A percentile compares a stretch with the other conserved stretches of the same genome.
phyloP scores from a whole-genome alignment of 1,140 invertebrate genomes.

The Drosophila varians region DNA sequence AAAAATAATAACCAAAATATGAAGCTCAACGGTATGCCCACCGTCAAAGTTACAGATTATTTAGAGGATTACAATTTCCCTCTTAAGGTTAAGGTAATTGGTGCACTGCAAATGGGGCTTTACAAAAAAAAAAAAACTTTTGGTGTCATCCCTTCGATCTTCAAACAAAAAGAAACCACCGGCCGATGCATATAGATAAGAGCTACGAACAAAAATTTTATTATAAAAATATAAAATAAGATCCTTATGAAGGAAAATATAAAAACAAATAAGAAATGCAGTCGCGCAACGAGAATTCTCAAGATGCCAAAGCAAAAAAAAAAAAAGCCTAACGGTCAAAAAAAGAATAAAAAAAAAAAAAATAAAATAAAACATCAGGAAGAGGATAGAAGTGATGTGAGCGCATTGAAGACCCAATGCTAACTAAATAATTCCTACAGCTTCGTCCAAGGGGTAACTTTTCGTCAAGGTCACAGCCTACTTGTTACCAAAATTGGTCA shows the following conservation, averaged over 20 bases:
- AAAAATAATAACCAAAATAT: too few species aligned
- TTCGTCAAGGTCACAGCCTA: not conserved
- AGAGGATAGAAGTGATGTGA: not conserved
- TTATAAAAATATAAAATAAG: too few species aligned
- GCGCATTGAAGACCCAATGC: not conserved
- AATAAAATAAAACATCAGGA: not conserved
- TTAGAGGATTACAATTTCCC: not conserved
- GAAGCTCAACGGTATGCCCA: too few species aligned
- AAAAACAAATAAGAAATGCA: too few species aligned
- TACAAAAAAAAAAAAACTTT: not conserved
- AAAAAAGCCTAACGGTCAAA: not conserved
- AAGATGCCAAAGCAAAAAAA: too few species aligned
- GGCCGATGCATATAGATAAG: too few species aligned
- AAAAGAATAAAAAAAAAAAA: not conserved
- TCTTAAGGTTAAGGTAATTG: not conserved
- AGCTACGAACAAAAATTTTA: too few species aligned
- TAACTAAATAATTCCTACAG: not conserved
- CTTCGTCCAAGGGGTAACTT: not conserved
- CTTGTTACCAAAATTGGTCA: not conserved
- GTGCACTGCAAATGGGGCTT: not conserved
- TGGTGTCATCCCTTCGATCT: not conserved
- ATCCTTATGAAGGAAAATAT: too few species aligned
- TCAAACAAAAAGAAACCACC: too few species aligned
- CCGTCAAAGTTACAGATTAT: not conserved
- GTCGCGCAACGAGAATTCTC: too few species aligned